Base-by-base conservation (phyloP, 2,888 invertebrate species). In the Tachina grossa region DNA sequence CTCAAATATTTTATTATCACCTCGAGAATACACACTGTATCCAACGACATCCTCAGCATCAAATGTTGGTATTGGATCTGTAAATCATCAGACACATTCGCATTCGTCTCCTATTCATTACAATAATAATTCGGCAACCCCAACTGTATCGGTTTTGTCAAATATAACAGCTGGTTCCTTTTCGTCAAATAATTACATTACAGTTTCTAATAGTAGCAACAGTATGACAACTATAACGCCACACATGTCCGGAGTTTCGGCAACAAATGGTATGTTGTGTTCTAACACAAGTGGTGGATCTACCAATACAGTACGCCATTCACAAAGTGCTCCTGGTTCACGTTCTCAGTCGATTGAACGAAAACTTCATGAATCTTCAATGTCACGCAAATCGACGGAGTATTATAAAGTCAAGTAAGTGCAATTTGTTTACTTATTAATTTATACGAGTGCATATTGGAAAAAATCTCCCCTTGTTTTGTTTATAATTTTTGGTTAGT, bases 301-400 rank as follows among this genome's bases (percentile, higher is more conserved):
- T 13, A 61, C 51, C 6, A 59, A 43, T 9, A n/a, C 90, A 19
- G 87, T 88, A 22, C 72, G 83, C 0, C 90, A 91, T 71, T 89
- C 89, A 43, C 90, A 90, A 53, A 92, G 91, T 83, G 90, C 91
- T 6, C 90, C 92, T 0, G 89, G 88, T 59, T 92, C 91, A 71
- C 90, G 92, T 43, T 87, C 92, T 4, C 90, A 92, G n/a, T 92
- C 92, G 1, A 80, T 92, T 66, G 92, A 92, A 66, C 90, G 92
- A 39, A 92, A 92, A 71, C 87, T 90, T 43, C 90, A 89, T 31
- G 89, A 90, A 75, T 88, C 88, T 72, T 88, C 88, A 59, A 89
- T 86, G 47, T 89, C 89, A 55, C 90, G 90, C 10, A 91, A 91
- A 51, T 89, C 91, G 22, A 89, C 91, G 5, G 92, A 90, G 68